phyloP scores from a whole-genome alignment of 2,797 vertebrate species.

The Characodon lateralis region DNA sequence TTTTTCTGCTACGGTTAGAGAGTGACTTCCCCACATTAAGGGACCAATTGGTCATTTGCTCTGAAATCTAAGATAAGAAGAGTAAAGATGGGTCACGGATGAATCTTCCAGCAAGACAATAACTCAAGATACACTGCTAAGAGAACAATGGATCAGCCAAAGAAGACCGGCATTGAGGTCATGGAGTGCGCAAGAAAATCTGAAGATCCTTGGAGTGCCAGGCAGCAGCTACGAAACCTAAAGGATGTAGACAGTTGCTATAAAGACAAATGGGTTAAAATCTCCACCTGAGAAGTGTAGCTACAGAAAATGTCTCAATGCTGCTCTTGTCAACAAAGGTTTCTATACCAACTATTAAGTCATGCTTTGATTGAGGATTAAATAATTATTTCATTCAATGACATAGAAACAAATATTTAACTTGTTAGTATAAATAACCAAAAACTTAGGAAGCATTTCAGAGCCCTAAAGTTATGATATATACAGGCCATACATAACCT shows the following conservation, averaged over 20 bases:
- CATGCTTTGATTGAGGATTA: no score
- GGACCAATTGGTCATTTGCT: background rate
- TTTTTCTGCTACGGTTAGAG: background rate
- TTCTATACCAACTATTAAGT: no score
- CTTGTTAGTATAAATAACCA: no score
- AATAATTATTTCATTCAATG: no score
- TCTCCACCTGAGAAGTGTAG: background rate
- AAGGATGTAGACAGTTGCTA: background rate
- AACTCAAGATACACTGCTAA: background rate
- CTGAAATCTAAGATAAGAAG: background rate
- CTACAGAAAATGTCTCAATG: no score
- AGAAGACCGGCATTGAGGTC: background rate
- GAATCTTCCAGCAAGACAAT: background rate
- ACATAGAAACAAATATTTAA: no score
- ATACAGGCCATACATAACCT: no score
- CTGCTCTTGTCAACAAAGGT: no score
- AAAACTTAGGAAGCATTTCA: no score
- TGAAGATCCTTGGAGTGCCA: background rate
- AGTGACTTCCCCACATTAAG: background rate
- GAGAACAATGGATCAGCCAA: background rate
- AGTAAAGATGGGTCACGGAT: background rate
- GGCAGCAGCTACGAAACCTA: background rate
- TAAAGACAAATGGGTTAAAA: background rate
- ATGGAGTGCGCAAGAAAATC: background rate
- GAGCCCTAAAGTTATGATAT: no score